Percentiles rank a stretch among this genome's conserved stretches.
Conservation (phyloP, 2,888 invertebrate species). For the Ochlodes sylvanus region DNA sequence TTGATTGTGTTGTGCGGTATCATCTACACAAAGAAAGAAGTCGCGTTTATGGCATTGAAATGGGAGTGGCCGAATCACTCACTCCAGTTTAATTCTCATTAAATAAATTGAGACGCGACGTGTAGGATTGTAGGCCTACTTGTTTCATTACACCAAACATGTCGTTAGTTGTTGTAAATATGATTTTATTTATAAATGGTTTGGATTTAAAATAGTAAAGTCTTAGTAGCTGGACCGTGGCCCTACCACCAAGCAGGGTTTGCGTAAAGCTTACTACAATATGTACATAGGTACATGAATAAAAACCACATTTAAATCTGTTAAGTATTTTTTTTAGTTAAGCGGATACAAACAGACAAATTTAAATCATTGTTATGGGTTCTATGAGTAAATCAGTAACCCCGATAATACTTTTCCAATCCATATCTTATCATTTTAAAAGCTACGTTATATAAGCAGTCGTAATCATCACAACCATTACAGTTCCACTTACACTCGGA, state of each 20-base stretch:
- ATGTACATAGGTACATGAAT: no score
- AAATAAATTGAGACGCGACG: conserved; percentile 47
- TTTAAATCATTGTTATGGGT: no score
- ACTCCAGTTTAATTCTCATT: conserved; percentile 49
- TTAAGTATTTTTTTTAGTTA: no score
- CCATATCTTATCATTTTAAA: background rate
- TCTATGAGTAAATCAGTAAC: no score
- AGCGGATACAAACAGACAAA: no score
- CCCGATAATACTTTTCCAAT: no score
- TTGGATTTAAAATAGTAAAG: no score
- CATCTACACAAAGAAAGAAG: conserved; percentile 41
- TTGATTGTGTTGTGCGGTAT: conserved; percentile 40
- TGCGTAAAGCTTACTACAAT: no score
- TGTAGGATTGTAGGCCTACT: conserved; percentile 25
- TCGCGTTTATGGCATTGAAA: conserved; percentile 46
- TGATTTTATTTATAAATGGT: background rate
- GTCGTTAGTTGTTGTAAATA: background rate
- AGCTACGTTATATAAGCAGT: background rate
- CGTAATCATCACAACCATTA: background rate
- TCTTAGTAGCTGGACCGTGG: no score
- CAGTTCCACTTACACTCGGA: background rate
- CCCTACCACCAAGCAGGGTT: no score
- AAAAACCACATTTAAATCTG: no score
- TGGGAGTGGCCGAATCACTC: conserved; percentile 45
- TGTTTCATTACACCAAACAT: conserved; percentile 30